Evolutionary conservation across 37 sponge, comb jelly and placozoan genomes (phyloP), one percentile per base, ranked within the genome.

Genomic region (Beroe ovata): DNA sequence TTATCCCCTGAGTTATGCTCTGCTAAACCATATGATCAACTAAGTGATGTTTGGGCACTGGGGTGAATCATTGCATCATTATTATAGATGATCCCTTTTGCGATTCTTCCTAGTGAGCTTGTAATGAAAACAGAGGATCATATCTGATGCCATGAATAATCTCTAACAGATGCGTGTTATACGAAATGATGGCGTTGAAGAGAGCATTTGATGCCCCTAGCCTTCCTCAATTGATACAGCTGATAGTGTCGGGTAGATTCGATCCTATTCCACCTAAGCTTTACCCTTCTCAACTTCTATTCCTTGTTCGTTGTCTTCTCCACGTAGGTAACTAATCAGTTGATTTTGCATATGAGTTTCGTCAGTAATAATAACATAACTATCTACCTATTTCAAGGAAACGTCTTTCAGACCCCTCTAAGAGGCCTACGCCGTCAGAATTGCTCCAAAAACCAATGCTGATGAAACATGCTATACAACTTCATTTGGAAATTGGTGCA

Each of bases 201-300:
- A 42, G 84, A 4, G 84, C 84, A 77, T 77, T 77, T 41, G 84
- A 77, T 36, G 84, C 84, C 23, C 54, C 84, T 1, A 77, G 54
- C 25, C 84, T 77, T 4, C 84, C 84, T 1, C 84, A 77, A 26
- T 29, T 77, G 28, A 42, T 77, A 26, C 84, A 77, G 54, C 84
- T 77, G 84, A 77, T 77, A 21, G 54, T 77, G 35, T 77, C 84
- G 8, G 84, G 84, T 16, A 77, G 25, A 28, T 77, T 77, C 54
- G 84, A 77, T 18, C 54, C 54, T 8, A 42, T 42, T 25, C 84
- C 84, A n/a, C 84, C 54, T 6, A 42, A 39, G 23, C n/a, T 42
- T 42, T 77, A 77, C 47, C 30, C 69, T 16, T 66, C 69, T 4
- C 69, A 66, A 30, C 69, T 66, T 32, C 69, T 66, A 19, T 66